Conservation (phyloP, 2,888 invertebrate genomes). For the Aphidius colemani region DNA sequence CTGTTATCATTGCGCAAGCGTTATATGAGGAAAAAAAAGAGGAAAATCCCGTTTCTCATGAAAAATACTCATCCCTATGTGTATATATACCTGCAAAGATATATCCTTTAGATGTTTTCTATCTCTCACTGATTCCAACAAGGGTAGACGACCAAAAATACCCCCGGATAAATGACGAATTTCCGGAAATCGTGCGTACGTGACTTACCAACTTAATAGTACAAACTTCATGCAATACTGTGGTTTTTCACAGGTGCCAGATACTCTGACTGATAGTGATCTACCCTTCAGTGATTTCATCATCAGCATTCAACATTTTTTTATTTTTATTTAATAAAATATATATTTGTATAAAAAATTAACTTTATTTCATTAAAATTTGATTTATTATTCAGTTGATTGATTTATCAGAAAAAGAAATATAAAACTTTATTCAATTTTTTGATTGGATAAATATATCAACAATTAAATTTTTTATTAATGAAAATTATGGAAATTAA, state of each 20-base stretch:
- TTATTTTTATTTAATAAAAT: neutral
- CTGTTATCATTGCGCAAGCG: too few species aligned
- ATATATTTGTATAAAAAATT: neutral
- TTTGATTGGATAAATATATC: too few species aligned
- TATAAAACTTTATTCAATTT: too few species aligned
- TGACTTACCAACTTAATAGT: constrained; percentile 36
- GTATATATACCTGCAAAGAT: too few species aligned
- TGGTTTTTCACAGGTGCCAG: neutral
- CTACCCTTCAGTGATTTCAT: neutral
- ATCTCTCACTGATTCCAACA: constrained; percentile 1
- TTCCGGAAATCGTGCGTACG: constrained; percentile 48
- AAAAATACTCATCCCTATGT: too few species aligned
- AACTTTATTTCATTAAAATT: too few species aligned
- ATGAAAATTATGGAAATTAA: too few species aligned
- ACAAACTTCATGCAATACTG: too few species aligned
- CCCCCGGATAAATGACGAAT: constrained; percentile 48
- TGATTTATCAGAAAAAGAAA: neutral
- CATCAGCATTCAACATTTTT: neutral
- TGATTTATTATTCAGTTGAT: neutral
- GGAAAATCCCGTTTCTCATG: too few species aligned
- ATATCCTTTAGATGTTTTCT: too few species aligned
- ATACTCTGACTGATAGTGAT: neutral
- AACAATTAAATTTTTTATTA: too few species aligned
- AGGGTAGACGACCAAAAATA: constrained; percentile 12
- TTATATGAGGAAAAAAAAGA: too few species aligned